phyloP scores from a whole-genome alignment of 2,113 vertebrate genomes.

The Corythornis vintsioides region DNA sequence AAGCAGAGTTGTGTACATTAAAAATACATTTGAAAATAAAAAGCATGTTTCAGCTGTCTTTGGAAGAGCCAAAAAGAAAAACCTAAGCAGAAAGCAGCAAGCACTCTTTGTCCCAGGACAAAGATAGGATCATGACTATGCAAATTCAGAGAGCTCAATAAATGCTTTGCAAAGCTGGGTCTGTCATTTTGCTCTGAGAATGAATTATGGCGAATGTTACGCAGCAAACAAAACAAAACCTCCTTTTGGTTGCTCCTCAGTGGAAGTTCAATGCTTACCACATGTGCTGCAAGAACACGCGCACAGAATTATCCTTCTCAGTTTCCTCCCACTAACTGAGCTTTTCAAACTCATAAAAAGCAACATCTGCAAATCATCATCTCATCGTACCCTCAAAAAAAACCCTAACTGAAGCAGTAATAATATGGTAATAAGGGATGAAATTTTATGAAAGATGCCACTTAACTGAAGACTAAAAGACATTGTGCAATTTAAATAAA shows the following conservation, averaged over 20 bases:
- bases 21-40: constrained; percentile 2
- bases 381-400: neutral
- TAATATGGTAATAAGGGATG: constrained; percentile 39
- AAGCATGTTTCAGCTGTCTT: constrained; percentile 30
- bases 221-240: neutral
- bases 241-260: neutral
- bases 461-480: constrained; percentile 43
- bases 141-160: neutral
- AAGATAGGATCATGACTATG: neutral
- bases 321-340: neutral
- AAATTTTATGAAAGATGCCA: constrained; percentile 48
- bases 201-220: neutral
- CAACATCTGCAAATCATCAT: constrained; percentile 46
- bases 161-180: neutral
- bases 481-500: constrained; percentile 52
- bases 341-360: constrained; percentile 20
- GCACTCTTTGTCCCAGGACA: neutral
- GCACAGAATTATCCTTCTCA: neutral
- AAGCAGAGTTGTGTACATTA: neutral
- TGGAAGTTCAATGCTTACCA: neutral
- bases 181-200: neutral
- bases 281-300: neutral
- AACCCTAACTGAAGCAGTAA: constrained; percentile 17
- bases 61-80: neutral
- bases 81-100: neutral